Base-by-base conservation (phyloP, 2,797 vertebrate genomes). In the Discoglossus pictus region DNA sequence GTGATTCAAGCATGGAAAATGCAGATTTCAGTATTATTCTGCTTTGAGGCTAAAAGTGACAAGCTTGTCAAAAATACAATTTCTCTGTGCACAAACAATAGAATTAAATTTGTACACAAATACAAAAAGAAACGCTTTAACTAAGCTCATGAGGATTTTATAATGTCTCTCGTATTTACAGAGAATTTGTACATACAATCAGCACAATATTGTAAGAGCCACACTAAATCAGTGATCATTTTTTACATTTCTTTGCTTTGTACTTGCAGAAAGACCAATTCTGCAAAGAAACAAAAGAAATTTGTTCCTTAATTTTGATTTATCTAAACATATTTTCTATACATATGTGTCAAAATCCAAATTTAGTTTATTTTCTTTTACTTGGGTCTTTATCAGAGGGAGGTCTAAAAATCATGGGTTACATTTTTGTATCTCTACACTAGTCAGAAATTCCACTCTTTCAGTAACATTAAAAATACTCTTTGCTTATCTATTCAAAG, bases 41-140 rank as follows among this genome's bases (percentile, higher is more conserved):
- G 17, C 39, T 63, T 36, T 42, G 43, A 24, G 42, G 55, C 63
- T 62, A 56, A 63, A 56, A 46, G 15, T 39, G 42, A 55, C 52
- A 38, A 7, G 3, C 43, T 56, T n/a, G n/a, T 63, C 67, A 62
- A 18, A 53, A 53, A 53, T 9, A 44, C 48, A 61, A 36, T 69
- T 18, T 47, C 27, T 17, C 42, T 35, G 8, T 13, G 17, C 20
- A 12, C 27, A 43, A 61, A 54, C 53, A 36, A 35, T 55, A 39
- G 51, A 40, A 21, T 23, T 7, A 60, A 23, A 61, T 52, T 60
- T 36, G 21, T 31, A 21, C 3, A 25, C n/a, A 6, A 21, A 60
- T 52, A 36, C 25, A 68, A 61, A 68, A 42, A 51, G 36, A 43
- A 40, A 31, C 39, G 40, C 20, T 52, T 60, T 43, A 60, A 59